Evolutionary conservation across 2,113 vertebrate genomes (phyloP).

Genomic region (Cyprinodon tularosa): DNA sequence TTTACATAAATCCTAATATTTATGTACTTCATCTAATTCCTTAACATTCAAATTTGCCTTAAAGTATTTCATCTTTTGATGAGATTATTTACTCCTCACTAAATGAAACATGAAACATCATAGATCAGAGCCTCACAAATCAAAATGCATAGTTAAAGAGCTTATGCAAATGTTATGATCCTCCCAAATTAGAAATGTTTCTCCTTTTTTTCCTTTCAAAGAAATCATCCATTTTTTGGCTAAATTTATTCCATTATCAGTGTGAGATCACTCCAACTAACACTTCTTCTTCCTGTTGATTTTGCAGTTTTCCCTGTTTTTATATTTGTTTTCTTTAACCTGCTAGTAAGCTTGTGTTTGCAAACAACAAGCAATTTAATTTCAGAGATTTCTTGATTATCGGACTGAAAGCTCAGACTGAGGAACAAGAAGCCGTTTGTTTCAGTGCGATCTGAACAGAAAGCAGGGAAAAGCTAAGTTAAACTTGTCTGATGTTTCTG

Average conservation of each 20-base stretch:
- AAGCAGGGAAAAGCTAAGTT: slow-evolving; percentile 32
- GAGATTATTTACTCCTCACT: slow-evolving; percentile 46
- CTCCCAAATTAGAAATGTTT: slow-evolving; percentile 30
- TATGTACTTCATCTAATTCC: slow-evolving; percentile 7
- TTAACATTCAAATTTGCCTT: slow-evolving; percentile 10
- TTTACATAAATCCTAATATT: slow-evolving; percentile 6
- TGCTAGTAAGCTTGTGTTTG: neutral
- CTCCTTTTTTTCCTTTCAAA: slow-evolving; percentile 4
- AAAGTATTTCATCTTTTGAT: slow-evolving; percentile 25
- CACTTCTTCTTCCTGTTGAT: slow-evolving; percentile 9
- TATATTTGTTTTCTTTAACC: neutral
- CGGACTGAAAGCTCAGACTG: slow-evolving; percentile 7
- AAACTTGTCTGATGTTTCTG: slow-evolving; percentile 29
- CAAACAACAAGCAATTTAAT: neutral
- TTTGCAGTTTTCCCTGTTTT: neutral
- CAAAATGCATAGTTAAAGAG: slow-evolving; percentile 38
- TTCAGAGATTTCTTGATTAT: neutral
- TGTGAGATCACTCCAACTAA: slow-evolving; percentile 53
- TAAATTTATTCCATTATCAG: slow-evolving; percentile 38
- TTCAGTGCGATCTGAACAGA: slow-evolving; percentile 21
- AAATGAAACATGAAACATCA: slow-evolving; percentile 22
- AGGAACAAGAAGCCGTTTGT: slow-evolving; percentile 23
- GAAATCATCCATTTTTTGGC: slow-evolving; percentile 16
- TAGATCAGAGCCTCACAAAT: slow-evolving; percentile 53
- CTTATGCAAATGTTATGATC: slow-evolving; percentile 54